Evolutionary conservation across 2,888 invertebrate genomes (phyloP).

Genomic region (Electrophaes corylata): DNA sequence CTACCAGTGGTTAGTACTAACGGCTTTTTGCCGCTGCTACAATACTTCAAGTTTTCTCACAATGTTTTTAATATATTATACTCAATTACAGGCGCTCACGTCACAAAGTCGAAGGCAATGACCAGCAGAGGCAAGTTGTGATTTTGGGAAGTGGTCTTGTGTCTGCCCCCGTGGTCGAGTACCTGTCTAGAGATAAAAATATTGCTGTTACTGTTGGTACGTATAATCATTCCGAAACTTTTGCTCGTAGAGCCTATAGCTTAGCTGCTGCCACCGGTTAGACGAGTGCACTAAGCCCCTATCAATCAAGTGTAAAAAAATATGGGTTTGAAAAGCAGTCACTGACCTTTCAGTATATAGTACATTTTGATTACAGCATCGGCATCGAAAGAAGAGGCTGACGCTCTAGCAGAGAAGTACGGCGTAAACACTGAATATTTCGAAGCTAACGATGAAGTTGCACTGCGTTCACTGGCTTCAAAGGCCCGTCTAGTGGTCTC

Average conservation of each 20-base stretch:
- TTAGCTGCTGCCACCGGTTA: too few relatives aligned
- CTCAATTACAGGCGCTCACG: slow-evolving; percentile 84
- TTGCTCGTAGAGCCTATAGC: too few relatives aligned
- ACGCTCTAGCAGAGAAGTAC: slow-evolving; percentile 90
- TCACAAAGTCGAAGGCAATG: slow-evolving; percentile 88
- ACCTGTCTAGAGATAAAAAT: slow-evolving; percentile 92
- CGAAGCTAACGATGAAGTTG: slow-evolving; percentile 90
- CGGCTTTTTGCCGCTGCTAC: too few relatives aligned
- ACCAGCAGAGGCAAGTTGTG: slow-evolving; percentile 89
- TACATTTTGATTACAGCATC: slow-evolving; percentile 81
- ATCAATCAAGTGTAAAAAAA: too few relatives aligned
- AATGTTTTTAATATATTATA: background rate
- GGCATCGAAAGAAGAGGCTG: slow-evolving; percentile 94
- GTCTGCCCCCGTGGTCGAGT: slow-evolving; percentile 97
- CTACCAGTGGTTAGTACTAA: too few relatives aligned
- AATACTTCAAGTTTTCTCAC: too few relatives aligned
- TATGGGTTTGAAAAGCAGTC: too few relatives aligned
- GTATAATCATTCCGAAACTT: too few relatives aligned
- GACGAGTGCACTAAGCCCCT: too few relatives aligned
- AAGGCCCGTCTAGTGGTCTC: slow-evolving; percentile 92
- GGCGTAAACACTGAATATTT: slow-evolving; percentile 92
- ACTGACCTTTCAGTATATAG: too few relatives aligned
- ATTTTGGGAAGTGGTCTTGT: slow-evolving; percentile 98
- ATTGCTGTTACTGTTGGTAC: slow-evolving; percentile 92
- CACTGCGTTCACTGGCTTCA: slow-evolving; percentile 88